Percentiles rank a stretch among this genome's conserved stretches.
Conservation (phyloP, 2,888 invertebrate species). For the Gortyna flavago region DNA sequence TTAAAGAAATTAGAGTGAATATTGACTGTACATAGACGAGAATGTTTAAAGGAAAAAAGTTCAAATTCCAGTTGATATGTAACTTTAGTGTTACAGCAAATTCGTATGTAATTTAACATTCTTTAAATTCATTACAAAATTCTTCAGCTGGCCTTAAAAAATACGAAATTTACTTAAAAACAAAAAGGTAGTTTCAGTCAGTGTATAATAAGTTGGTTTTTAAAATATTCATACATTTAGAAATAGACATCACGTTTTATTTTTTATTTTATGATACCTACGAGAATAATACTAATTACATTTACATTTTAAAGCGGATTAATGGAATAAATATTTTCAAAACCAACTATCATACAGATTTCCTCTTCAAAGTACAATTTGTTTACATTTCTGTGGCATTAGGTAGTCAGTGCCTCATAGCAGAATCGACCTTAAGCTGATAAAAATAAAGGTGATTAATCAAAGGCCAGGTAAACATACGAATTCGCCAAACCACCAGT, state of each 20-base stretch:
- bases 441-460: neutral
- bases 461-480: slow-evolving; percentile 21
- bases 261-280: slow-evolving; percentile 26
- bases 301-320: slow-evolving; percentile 46
- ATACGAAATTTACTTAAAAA: neutral
- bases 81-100: slow-evolving; percentile 19
- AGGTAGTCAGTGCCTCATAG: neutral
- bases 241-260: slow-evolving; percentile 31
- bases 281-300: slow-evolving; percentile 28
- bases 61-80: slow-evolving; percentile 44
- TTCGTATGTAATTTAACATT: slow-evolving; percentile 22
- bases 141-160: too few species aligned
- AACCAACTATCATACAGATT: slow-evolving; percentile 15
- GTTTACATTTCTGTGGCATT: neutral
- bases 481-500: slow-evolving; percentile 30
- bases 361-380: neutral
- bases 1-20: slow-evolving; percentile 12
- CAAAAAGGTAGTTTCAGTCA: neutral
- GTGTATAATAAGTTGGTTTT: slow-evolving; percentile 20
- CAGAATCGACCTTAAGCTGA: neutral
- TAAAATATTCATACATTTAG: slow-evolving; percentile 26
- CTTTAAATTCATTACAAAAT: neutral
- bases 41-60: slow-evolving; percentile 3
- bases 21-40: slow-evolving; percentile 43
- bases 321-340: slow-evolving; percentile 24